These are phyloP conservation scores for Diaphora mendica DNA, from an alignment of 2,888 invertebrate species.

Conservation along the genomic window DNA sequence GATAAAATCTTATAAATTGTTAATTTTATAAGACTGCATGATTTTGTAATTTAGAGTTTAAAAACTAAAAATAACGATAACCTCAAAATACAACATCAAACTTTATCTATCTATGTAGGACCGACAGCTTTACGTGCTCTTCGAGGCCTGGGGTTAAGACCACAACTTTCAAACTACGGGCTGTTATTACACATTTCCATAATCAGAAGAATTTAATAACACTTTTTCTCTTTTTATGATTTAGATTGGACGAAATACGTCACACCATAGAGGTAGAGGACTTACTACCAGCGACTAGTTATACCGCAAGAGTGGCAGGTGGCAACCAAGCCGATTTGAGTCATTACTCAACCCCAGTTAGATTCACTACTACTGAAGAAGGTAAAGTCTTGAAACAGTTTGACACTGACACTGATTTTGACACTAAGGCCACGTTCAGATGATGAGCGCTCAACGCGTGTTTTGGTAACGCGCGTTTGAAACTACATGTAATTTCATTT, in stretches of 20 bases:
- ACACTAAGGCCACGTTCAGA: too few species aligned
- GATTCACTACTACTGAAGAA: constrained; percentile 83
- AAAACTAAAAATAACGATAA: not conserved
- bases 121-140: too few species aligned
- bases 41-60: too few species aligned
- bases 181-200: too few species aligned
- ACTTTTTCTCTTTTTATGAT: not conserved
- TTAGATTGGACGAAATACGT: constrained; percentile 75
- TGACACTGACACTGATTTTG: too few species aligned
- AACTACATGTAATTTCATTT: too few species aligned
- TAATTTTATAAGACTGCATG: not conserved
- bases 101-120: not conserved
- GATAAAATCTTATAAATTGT: not conserved
- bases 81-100: not conserved
- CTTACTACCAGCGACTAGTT: constrained; percentile 76
- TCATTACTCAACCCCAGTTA: constrained; percentile 74
- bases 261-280: constrained; percentile 77
- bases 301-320: constrained; percentile 78
- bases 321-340: constrained; percentile 82
- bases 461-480: too few species aligned
- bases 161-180: too few species aligned
- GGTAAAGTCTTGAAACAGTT: constrained; percentile 55
- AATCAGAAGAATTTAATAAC: too few species aligned
- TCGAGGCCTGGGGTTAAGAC: too few species aligned
- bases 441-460: too few species aligned